These are phyloP conservation scores for Xyrauchen texanus DNA, from an alignment of 2,113 vertebrate species.

Conservation along the genomic window DNA sequence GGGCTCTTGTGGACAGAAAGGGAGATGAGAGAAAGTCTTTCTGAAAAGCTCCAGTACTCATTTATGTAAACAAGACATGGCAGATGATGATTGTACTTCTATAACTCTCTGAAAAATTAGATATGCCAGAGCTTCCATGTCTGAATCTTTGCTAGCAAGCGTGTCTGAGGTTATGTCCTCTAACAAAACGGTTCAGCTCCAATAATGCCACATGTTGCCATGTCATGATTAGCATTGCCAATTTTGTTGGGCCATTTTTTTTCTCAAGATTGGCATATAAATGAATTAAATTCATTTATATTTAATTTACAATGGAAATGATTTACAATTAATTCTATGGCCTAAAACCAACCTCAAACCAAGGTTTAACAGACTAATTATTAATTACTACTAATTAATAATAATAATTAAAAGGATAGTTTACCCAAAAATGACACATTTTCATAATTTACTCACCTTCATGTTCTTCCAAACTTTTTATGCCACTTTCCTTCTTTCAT, in stretches of 20 bases:
- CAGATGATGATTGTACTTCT: conserved; percentile 12
- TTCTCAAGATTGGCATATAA: neutral
- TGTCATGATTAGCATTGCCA: conserved; percentile 10
- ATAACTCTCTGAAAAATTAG: conserved; percentile 15
- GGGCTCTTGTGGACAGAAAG: no score
- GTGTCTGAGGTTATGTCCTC: neutral
- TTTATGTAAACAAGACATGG: conserved; percentile 21
- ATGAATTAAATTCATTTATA: neutral
- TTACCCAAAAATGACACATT: no score
- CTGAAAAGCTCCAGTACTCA: neutral
- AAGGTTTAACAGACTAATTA: neutral
- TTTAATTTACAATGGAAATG: no score
- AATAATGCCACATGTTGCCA: conserved; percentile 10
- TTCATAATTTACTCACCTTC: no score
- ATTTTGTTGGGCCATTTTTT: neutral
- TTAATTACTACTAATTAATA: neutral
- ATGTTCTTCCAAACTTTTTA: no score
- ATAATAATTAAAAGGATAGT: no score
- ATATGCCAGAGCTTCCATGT: conserved; percentile 18
- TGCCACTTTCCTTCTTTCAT: no score
- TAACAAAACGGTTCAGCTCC: neutral
- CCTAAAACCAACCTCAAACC: neutral
- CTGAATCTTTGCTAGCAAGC: neutral
- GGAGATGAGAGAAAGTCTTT: neutral
- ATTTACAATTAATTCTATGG: no score